phyloP scores from a whole-genome alignment of 2,797 vertebrate genomes.

The Tamandua tetradactyla region DNA sequence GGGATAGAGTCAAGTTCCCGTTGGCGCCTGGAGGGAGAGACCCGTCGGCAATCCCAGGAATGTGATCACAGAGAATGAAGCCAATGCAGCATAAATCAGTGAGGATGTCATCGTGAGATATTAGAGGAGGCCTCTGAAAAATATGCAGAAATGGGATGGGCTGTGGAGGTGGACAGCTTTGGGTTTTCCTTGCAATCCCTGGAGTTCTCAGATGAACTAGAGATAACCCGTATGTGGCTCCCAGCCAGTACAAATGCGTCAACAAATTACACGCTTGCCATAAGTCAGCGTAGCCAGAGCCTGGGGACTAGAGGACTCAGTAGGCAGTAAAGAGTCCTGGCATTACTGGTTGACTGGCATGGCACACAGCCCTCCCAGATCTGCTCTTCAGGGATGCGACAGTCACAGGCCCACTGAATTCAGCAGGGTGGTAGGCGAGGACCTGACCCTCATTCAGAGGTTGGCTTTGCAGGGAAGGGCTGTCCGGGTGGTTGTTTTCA shows the following conservation, averaged over 20 bases:
- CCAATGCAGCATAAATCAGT: not conserved
- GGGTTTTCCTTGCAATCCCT: not conserved
- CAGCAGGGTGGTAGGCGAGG: not conserved
- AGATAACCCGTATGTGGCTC: not conserved
- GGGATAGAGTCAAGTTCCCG: slow-evolving; percentile 14
- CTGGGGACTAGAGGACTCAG: not conserved
- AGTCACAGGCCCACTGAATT: too few species aligned
- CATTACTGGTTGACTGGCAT: not conserved
- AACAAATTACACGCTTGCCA: not conserved
- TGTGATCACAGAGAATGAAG: slow-evolving; percentile 48
- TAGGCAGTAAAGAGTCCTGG: not conserved
- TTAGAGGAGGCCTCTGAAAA: slow-evolving; percentile 17
- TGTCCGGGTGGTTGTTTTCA: not conserved
- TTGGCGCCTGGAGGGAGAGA: not conserved
- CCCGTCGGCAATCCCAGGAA: not conserved
- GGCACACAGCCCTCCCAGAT: not conserved
- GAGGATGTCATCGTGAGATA: slow-evolving; percentile 51
- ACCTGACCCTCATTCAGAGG: not conserved
- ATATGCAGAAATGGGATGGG: not conserved
- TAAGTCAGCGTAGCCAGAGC: too few species aligned
- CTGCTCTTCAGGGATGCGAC: not conserved
- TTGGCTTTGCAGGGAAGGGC: not conserved
- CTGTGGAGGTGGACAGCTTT: not conserved
- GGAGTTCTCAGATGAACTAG: not conserved
- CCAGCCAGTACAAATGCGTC: not conserved